Conservation (phyloP, 2,888 invertebrate genomes). For the Cosmia trapezina region DNA sequence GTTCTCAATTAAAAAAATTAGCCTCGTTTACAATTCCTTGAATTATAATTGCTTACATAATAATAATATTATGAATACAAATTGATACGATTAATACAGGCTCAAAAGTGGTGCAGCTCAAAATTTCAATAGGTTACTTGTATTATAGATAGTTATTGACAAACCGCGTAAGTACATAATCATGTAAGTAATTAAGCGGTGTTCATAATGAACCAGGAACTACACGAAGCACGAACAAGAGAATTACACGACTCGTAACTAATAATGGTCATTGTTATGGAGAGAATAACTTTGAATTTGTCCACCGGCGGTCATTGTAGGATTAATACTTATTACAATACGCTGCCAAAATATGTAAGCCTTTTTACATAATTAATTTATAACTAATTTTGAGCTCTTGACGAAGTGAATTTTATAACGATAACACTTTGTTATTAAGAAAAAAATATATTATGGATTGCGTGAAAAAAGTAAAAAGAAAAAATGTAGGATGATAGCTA, state of each 20-base stretch:
- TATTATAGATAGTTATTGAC: not conserved
- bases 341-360: constrained; percentile 13
- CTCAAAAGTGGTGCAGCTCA: not conserved
- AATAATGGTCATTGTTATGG: constrained; percentile 40
- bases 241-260: constrained; percentile 12
- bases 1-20: too few species aligned
- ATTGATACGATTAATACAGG: not conserved
- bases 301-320: not conserved
- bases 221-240: not conserved
- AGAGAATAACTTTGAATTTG: constrained; percentile 29
- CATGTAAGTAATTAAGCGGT: not conserved
- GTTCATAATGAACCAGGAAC: not conserved
- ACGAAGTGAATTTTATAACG: constrained; percentile 4
- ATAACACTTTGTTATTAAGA: not conserved
- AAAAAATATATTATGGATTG: not conserved
- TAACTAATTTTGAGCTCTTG: constrained; percentile 2
- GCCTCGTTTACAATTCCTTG: not conserved
- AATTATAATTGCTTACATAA: not conserved
- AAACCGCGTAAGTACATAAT: not conserved
- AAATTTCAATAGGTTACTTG: not conserved
- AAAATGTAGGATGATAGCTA: too few species aligned
- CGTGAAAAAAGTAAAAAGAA: too few species aligned
- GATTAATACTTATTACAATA: constrained; percentile 26
- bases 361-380: constrained; percentile 15
- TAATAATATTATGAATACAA: not conserved